Conservation (phyloP, 2,113 vertebrate species). For the Suncus etruscus region DNA sequence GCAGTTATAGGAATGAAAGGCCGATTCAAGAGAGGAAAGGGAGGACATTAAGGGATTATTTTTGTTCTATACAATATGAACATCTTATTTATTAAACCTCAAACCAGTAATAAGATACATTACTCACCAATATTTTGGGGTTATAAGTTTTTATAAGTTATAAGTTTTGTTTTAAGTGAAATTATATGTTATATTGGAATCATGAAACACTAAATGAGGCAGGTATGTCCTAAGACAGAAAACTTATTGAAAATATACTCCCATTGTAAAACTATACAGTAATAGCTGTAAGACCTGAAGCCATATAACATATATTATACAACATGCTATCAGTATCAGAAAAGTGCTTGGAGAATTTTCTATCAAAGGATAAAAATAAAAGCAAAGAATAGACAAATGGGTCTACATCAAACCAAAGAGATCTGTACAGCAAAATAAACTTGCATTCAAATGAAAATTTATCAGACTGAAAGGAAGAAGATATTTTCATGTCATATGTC, state of each 20-base stretch:
- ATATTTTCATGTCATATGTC: too few species aligned
- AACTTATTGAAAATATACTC: neutral
- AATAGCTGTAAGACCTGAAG: too few species aligned
- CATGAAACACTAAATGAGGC: neutral
- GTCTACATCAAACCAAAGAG: too few species aligned
- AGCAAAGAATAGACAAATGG: too few species aligned
- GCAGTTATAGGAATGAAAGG: neutral
- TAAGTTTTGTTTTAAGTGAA: neutral
- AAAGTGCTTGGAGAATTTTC: too few species aligned
- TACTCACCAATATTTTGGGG: neutral
- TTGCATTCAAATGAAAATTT: too few species aligned
- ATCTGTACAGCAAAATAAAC: too few species aligned
- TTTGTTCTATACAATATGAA: neutral
- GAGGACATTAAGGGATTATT: neutral
- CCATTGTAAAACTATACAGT: neutral
- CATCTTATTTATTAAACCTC: neutral
- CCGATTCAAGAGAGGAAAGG: neutral
- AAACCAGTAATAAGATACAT: neutral
- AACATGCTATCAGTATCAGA: too few species aligned
- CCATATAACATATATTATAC: too few species aligned
- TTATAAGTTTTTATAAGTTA: neutral
- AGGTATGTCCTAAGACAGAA: neutral
- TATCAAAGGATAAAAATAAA: too few species aligned
- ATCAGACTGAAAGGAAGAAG: too few species aligned
- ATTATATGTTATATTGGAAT: neutral